Conservation (phyloP, 2,888 invertebrate species). For the Hyposoter dolosus region DNA sequence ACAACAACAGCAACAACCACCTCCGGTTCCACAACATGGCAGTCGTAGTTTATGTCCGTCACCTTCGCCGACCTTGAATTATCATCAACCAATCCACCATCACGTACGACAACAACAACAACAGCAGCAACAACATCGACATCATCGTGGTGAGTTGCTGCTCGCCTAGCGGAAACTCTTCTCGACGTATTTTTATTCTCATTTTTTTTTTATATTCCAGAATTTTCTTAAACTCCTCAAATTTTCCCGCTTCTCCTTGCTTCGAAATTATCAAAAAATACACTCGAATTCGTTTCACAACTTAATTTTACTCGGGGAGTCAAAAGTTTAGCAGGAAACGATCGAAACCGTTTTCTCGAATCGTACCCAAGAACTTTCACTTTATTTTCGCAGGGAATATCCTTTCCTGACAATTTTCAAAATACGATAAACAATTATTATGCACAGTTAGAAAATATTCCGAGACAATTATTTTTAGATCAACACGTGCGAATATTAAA, state of each 20-base stretch:
- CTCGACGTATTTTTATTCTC: conserved; percentile 58
- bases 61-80: conserved; percentile 76
- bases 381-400: background rate
- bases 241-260: background rate
- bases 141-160: conserved; percentile 85
- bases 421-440: background rate
- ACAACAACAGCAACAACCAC: conserved; percentile 63
- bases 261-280: background rate
- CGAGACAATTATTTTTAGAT: background rate
- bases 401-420: background rate
- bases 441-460: background rate
- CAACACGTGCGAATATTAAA: background rate
- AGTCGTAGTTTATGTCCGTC: conserved; percentile 77
- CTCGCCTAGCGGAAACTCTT: conserved; percentile 85
- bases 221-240: background rate
- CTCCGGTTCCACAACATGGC: conserved; percentile 39
- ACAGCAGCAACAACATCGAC: conserved; percentile 86
- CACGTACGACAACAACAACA: conserved; percentile 82
- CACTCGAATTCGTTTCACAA: background rate
- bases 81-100: conserved; percentile 74
- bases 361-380: conserved; percentile 11
- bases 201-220: conserved; percentile 23
- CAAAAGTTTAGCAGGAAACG: background rate
- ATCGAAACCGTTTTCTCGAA: background rate
- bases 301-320: background rate